These are phyloP conservation scores for Calliphora vicina DNA, from an alignment of 1,140 invertebrate genomes.

Conservation along the genomic window DNA sequence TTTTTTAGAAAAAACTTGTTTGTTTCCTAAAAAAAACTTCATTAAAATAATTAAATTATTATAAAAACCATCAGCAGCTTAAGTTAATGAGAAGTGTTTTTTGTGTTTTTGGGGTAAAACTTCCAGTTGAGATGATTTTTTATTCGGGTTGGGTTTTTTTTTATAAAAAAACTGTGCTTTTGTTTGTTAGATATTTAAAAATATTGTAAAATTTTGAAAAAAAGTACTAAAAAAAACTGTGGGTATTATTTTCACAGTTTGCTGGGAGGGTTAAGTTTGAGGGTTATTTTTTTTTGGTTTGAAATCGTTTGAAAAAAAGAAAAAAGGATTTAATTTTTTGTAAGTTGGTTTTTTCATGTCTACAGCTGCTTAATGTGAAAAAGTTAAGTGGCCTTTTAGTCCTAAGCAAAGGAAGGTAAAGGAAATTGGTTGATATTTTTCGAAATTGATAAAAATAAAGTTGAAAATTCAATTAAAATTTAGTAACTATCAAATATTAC, in stretches of 20 bases:
- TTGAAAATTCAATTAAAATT: no score
- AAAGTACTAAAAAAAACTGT: background rate
- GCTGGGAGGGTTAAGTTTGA: background rate
- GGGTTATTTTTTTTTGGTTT: background rate
- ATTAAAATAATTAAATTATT: slow-evolving; percentile 38
- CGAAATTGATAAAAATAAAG: no score
- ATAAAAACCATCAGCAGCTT: slow-evolving; percentile 36
- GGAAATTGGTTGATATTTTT: no score
- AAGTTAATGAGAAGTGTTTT: slow-evolving; percentile 9
- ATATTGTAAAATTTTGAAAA: background rate
- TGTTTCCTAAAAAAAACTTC: slow-evolving; percentile 9
- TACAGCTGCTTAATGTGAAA: no score
- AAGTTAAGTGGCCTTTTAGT: no score
- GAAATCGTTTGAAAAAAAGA: background rate
- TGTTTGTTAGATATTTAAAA: background rate
- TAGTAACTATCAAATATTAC: no score
- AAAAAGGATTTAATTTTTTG: background rate
- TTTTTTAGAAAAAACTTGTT: slow-evolving; percentile 15
- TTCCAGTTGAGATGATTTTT: background rate
- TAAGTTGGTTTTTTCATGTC: no score
- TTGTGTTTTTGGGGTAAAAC: background rate
- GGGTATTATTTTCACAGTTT: background rate
- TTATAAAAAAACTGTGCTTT: background rate
- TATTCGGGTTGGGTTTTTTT: background rate
- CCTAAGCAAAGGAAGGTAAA: no score